Evolutionary conservation across 2,113 vertebrate genomes (phyloP).

Genomic region (Heteronetta atricapilla): DNA sequence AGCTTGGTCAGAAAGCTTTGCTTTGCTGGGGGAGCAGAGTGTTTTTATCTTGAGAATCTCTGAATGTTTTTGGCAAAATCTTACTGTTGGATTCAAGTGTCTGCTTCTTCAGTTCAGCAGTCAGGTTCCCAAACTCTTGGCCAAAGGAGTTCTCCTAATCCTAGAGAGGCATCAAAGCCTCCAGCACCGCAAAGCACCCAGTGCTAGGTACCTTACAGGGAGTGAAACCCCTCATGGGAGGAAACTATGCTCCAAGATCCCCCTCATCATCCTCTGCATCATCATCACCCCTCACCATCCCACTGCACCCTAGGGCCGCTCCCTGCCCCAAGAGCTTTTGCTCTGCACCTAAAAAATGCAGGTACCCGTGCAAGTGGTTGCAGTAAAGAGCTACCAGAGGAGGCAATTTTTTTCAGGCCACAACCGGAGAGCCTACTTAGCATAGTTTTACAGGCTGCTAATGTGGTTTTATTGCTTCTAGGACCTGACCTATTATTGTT

Average conservation of each 20-base stretch:
- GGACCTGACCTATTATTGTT: conserved; percentile 29
- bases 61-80: neutral
- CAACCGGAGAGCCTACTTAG: conserved; percentile 22
- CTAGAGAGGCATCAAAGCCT: neutral
- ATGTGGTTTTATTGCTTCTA: conserved; percentile 61
- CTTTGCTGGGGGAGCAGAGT: neutral
- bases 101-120: neutral
- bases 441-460: conserved; percentile 47
- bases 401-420: neutral
- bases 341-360: neutral
- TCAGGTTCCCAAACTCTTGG: neutral
- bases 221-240: neutral
- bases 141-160: neutral
- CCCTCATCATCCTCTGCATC: too few species aligned
- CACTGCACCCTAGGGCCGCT: neutral
- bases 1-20: neutral
- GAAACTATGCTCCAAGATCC: neutral
- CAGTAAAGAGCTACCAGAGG: neutral
- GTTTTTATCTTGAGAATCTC: neutral
- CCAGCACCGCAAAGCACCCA: neutral
- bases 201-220: neutral
- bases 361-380: neutral
- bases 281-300: neutral
- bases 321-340: neutral
- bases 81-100: neutral